Percentiles rank a stretch among this genome's conserved stretches.
Evolutionary conservation across 1,140 invertebrate species (phyloP).

Genomic region (Drosophila ananassae): DNA sequence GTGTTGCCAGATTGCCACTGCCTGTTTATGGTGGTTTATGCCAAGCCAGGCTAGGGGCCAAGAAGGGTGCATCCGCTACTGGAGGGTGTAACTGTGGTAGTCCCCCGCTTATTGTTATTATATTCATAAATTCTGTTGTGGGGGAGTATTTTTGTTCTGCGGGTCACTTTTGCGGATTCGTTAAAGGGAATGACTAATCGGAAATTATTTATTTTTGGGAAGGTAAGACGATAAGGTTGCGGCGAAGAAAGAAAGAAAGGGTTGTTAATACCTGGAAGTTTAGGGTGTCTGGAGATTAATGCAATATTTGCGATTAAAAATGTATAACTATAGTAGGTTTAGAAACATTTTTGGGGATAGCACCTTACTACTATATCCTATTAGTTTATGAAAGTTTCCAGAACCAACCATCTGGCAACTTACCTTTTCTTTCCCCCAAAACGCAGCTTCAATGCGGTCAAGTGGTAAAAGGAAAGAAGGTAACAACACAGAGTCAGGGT

Average conservation of each 20-base stretch:
- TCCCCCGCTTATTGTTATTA: constrained; percentile 43
- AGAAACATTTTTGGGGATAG: no score
- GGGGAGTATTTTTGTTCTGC: constrained; percentile 36
- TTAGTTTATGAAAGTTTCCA: not conserved
- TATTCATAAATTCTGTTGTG: constrained; percentile 5
- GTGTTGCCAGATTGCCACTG: constrained; percentile 46
- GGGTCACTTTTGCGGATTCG: constrained; percentile 16
- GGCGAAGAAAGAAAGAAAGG: constrained; percentile 29
- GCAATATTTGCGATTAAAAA: not conserved
- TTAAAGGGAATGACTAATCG: constrained; percentile 39
- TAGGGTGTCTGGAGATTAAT: constrained; percentile 2
- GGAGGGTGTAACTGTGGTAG: constrained; percentile 52
- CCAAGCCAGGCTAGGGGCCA: not conserved
- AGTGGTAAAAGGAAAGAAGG: constrained; percentile 47
- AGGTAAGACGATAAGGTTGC: constrained; percentile 26
- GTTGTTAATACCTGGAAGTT: constrained; percentile 20
- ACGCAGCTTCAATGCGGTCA: constrained; percentile 53
- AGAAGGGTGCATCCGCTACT: constrained; percentile 18
- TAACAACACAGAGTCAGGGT: constrained; percentile 35
- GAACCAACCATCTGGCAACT: constrained; percentile 26
- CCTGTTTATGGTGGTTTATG: not conserved
- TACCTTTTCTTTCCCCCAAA: constrained; percentile 3
- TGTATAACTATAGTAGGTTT: no score
- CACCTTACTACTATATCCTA: not conserved
- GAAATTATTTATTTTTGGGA: constrained; percentile 5